Base-by-base conservation (phyloP, 53 echinoderm and acorn worm genomes). In the Zoroaster sp. region DNA sequence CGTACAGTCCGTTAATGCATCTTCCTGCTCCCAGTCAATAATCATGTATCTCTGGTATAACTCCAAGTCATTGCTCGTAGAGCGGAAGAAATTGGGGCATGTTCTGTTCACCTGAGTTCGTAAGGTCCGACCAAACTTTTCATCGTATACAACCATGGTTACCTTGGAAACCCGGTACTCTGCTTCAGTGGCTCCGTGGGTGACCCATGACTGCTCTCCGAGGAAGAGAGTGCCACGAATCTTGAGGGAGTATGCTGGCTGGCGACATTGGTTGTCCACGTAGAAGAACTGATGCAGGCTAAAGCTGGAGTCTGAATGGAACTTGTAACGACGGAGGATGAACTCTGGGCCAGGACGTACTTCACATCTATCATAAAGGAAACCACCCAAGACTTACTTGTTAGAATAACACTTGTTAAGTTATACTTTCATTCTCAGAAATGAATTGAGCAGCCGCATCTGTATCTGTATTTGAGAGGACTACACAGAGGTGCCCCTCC, bases 231-330 rank as follows among this genome's bases (percentile, higher is more conserved):
- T 87, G 31, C 97, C 97, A 4, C 95, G 68, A 40, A 97, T 86
- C 83, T 93, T 83, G 82, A 92, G 88, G 35, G 97, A 93, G 82
- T 95, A 93, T 69, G 97, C 90, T n/a, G 97, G 97, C 18, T 55
- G 49, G 54, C 93, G 87, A 41, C 97, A 97, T 49, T 90, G 90
- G 81, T 95, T 74, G 85, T 97, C 97, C 17, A 93, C 36, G 83
- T 97, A 97, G 94, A 93, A 97, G 91, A 95, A 97, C 89, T 97
- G 97, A 49, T 93, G 93, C 36, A 95, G 88, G 66, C 87, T 93
- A 87, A 95, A 97, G 38, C 89, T 85, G 80, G 83, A 66, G 81
- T 95, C 97, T 0, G 87, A 77, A 87, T 97, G 93, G 90, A 97
- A 97, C 90, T 90, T 97, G 94, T 97, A 97, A 13, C 92, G 93